Base-by-base conservation (phyloP, 2,888 invertebrate species). In the Ethmia dodecea region DNA sequence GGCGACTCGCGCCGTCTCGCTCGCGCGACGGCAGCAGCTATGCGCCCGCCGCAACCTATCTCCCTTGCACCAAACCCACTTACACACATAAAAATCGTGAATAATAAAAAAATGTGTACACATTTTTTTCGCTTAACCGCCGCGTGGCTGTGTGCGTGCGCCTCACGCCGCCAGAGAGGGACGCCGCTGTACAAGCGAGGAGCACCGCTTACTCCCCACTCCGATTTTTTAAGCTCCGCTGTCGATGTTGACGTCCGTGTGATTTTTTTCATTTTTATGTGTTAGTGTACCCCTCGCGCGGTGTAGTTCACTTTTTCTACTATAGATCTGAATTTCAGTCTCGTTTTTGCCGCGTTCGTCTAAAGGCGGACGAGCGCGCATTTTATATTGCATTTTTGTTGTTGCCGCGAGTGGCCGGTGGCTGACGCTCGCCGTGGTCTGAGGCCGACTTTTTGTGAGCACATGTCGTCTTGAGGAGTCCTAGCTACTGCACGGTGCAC, bases 231-330 rank as follows among this genome's bases (percentile, higher is more conserved):
- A 86, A 86, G 86, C 86, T 83, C 64, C 59, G 60, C 54, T 69
- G 67, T 75, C 58, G 55, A 73, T 81, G 84, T 83, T 66, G 58
- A 77, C 71, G 79, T 81, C 65, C 63, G 78, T 84, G 81, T 77
- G 75, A 80, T 84, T 86, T 86, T 84, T 86, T 86, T 78, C 86
- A 74, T 80, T 83, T 83, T 86, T 75, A 83, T 86, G 84, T 86
- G 83, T 83, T 80, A 74, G 86, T 86, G 86, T 86, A 81, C 80
- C 86, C 86, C 84, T 81, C 84, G 81, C 76, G 63, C 77, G 76
- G 81, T 80, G 84, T 84, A 83, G 86, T 86, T 84, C 78, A 80
- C 86, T 87, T 87, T 87, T 87, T 87, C 86, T 87, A 87, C 86
- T 86, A 86, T 86, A 86, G 86, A 86, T 86, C 84, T 83, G 84